Conservation (phyloP, 2,797 vertebrate species). For the Glyptemys insculpta region DNA sequence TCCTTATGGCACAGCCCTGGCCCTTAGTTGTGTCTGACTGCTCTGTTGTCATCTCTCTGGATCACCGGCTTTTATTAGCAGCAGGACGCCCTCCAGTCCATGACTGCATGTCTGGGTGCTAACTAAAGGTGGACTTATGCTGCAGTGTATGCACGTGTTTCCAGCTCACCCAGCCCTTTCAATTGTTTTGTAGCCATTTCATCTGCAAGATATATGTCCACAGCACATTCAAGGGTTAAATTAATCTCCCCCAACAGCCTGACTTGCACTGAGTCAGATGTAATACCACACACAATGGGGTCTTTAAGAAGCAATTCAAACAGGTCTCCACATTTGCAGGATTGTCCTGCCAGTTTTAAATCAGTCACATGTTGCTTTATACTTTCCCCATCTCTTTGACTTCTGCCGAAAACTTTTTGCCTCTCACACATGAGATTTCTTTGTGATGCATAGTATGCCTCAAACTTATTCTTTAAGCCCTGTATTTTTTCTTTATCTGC, state of each 20-base stretch:
- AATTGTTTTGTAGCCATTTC: background rate
- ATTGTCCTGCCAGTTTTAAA: background rate
- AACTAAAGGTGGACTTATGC: background rate
- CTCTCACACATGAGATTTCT: background rate
- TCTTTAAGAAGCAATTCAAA: background rate
- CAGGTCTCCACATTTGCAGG: background rate
- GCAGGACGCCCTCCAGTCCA: background rate
- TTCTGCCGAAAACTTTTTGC: background rate
- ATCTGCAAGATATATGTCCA: background rate
- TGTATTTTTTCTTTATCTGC: background rate
- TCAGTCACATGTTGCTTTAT: background rate
- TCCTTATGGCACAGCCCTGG: background rate
- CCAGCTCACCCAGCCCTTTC: background rate
- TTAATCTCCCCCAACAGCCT: background rate
- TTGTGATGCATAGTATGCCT: background rate
- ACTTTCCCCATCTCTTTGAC: background rate
- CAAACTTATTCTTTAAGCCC: background rate
- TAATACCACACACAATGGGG: background rate
- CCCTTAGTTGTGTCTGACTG: too few species aligned
- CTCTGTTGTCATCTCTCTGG: background rate
- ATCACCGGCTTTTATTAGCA: background rate
- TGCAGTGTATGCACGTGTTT: background rate
- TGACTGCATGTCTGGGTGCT: background rate
- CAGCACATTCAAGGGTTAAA: background rate
- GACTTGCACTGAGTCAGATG: background rate